A percentile compares a stretch with the other conserved stretches of the same genome.
phyloP scores from a whole-genome alignment of 2,797 vertebrate species.

The Hoplostethus atlanticus region DNA sequence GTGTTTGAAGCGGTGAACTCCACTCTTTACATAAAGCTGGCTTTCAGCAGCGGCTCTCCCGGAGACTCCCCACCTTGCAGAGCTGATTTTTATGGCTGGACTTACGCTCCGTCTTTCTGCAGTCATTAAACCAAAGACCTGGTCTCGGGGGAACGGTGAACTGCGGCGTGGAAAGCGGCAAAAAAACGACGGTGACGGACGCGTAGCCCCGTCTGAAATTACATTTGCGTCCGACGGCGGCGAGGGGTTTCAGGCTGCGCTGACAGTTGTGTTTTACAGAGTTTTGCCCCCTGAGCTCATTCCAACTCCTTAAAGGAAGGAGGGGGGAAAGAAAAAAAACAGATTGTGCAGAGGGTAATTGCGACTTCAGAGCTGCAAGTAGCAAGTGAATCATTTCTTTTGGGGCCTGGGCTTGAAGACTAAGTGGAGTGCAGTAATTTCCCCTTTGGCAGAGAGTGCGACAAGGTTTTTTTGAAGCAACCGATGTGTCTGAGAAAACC shows the following conservation, averaged over 20 bases:
- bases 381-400: constrained; percentile 48
- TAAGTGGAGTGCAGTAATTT: constrained; percentile 42
- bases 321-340: constrained; percentile 10
- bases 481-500: neutral
- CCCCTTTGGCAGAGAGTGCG: constrained; percentile 18
- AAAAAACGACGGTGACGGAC: constrained; percentile 31
- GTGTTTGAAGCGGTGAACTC: neutral
- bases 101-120: constrained; percentile 24
- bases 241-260: constrained; percentile 25
- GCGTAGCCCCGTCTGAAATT: constrained; percentile 28
- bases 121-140: constrained; percentile 45
- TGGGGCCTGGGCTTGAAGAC: constrained; percentile 33
- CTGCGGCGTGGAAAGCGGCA: neutral
- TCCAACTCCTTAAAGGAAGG: constrained; percentile 21
- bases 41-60: constrained; percentile 7
- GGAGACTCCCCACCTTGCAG: constrained; percentile 19
- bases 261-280: constrained; percentile 59
- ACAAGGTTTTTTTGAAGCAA: too few relatives aligned
- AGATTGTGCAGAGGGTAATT: constrained; percentile 30
- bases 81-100: constrained; percentile 32
- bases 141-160: constrained; percentile 35
- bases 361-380: constrained; percentile 22
- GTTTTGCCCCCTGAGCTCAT: constrained; percentile 37
- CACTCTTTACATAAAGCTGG: neutral
- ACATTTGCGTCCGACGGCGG: constrained; percentile 22